Conservation (phyloP, 2,797 vertebrate genomes). For the Onychomys arenicola region DNA sequence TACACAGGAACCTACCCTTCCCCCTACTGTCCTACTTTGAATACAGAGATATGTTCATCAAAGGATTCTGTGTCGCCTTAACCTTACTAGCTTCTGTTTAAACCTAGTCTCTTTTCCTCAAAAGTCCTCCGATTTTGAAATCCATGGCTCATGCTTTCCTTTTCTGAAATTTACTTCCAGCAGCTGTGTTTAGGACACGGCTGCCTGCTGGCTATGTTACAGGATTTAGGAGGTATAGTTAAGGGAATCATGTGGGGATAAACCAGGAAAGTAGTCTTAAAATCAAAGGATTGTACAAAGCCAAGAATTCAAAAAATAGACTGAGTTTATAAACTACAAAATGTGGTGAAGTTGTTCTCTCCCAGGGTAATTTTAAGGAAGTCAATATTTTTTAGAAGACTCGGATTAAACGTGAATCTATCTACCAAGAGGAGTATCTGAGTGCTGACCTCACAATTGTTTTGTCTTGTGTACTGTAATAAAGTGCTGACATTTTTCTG, state of each 20-base stretch:
- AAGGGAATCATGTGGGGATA: background rate
- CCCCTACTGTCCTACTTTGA: fast-evolving
- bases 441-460: fast-evolving
- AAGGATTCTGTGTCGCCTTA: background rate
- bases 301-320: background rate
- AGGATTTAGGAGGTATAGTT: background rate
- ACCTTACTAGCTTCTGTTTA: background rate
- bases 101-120: background rate
- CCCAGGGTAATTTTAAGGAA: background rate
- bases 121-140: background rate
- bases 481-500: background rate
- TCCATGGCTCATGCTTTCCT: background rate
- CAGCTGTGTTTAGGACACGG: background rate
- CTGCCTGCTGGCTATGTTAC: background rate
- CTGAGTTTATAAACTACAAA: background rate
- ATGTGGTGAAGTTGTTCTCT: background rate
- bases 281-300: background rate
- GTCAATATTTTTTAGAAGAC: background rate
- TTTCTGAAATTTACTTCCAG: background rate
- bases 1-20: fast-evolving
- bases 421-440: background rate
- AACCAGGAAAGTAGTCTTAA: background rate
- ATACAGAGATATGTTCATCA: background rate
- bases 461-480: background rate
- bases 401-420: background rate